Base-by-base conservation (phyloP, 2,113 vertebrate genomes). In the Stegastes partitus region DNA sequence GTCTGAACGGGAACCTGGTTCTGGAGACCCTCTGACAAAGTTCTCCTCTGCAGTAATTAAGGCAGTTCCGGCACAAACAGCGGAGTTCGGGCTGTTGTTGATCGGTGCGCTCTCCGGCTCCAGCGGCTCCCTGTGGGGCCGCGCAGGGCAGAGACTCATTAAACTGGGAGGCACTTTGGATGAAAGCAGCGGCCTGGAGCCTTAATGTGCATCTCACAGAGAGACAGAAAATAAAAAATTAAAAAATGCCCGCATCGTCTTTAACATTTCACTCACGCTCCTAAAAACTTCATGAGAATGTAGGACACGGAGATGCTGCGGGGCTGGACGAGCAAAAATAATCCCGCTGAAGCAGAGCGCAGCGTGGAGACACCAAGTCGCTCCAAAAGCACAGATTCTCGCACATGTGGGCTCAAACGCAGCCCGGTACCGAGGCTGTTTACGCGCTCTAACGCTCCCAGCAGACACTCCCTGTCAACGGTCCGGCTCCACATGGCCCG, bases 221-320 rank as follows among this genome's bases (percentile, higher is more conserved):
- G 28, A n/a, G n/a, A n/a, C n/a, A n/a, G 28, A 28, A 28, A 31
- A 31, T 7, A 31, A 31, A 31, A 4, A 1, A 7, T 2, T 9
- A 34, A 2, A 18, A 34, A 76, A 73, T 3, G 54, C 45, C 77
- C 25, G 77, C 76, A 83, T 57, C 68, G 19, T 61, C n/a, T 28
- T 88, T 58, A 77, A 59, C 11, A 88, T 91, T 88, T 86, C 77
- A 83, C 83, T 77, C 87, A 83, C 79, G 87, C 77, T 12, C 51
- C 34, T 0, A 54, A 44, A 65, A 91, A 89, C 75, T 86, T 91
- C 23, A 62, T 11, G 22, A 14, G 59, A 44, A 73, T 31, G 12
- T 3, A 22, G 68, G 34, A 58, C 55, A 31, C 21, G 1, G 54
- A 44, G 39, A 6, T 0, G 61, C 59, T 42, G 10, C 23, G 4